A percentile compares a stretch with the other conserved stretches of the same genome.
phyloP scores from a whole-genome alignment of 2,113 vertebrate species.

The Corapipo altera region DNA sequence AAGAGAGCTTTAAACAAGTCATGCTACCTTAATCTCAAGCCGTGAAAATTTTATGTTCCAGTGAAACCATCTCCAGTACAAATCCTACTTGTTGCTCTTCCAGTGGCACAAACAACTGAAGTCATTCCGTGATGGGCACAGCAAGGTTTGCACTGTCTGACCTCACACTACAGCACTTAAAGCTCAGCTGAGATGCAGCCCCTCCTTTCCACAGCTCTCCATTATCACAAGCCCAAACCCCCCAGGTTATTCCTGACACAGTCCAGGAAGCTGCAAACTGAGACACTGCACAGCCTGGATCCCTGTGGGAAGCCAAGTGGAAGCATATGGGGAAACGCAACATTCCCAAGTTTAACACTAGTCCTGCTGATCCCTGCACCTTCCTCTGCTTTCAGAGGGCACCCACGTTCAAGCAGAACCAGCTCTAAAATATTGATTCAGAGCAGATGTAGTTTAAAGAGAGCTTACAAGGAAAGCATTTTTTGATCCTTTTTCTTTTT shows the following conservation, averaged over 20 bases:
- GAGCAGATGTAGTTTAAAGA: slow-evolving; percentile 26
- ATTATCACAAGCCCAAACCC: background rate
- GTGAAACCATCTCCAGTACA: background rate
- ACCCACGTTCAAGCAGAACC: background rate
- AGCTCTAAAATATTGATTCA: background rate
- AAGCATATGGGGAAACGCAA: fast-evolving
- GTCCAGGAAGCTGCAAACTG: background rate
- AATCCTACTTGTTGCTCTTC: background rate
- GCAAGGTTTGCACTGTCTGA: background rate
- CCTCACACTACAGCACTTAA: background rate
- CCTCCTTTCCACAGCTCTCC: background rate
- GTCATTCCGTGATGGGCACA: background rate
- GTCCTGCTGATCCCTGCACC: background rate
- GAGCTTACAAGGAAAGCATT: background rate
- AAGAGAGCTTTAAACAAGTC: background rate
- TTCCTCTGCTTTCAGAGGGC: background rate
- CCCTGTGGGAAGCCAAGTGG: background rate
- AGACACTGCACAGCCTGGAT: background rate
- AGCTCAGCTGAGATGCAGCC: background rate
- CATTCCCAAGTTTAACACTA: background rate
- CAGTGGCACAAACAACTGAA: background rate
- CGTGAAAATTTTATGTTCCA: background rate
- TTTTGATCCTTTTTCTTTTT: slow-evolving; percentile 9
- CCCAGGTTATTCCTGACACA: background rate
- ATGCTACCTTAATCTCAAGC: background rate